Percentiles rank a stretch among this genome's conserved stretches.
phyloP scores from a whole-genome alignment of 37 sponge, comb jelly and placozoan species.

The Axinella damicornis region DNA sequence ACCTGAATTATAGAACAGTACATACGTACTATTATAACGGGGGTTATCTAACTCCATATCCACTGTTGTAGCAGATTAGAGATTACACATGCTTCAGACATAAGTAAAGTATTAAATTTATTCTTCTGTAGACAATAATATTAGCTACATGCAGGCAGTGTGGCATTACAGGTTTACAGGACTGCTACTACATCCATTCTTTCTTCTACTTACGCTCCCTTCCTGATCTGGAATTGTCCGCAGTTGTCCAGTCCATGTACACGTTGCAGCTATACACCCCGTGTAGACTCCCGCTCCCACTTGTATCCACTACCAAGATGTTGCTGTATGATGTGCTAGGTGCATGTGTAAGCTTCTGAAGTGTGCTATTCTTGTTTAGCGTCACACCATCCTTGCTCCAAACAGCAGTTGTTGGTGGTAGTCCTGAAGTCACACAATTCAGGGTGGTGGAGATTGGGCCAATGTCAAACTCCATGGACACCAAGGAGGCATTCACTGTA shows the following conservation, averaged over 20 bases:
- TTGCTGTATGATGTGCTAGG: neutral
- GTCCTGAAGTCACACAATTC: neutral
- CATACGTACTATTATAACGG: neutral
- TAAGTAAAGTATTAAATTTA: no score
- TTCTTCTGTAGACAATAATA: no score
- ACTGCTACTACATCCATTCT: no score
- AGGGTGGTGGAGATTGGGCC: neutral
- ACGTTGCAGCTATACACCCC: constrained; percentile 18
- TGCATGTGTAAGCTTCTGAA: no score
- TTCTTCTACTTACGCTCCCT: no score
- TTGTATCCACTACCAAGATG: neutral
- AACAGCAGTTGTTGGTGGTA: neutral
- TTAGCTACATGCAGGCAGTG: no score
- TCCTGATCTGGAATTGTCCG: neutral
- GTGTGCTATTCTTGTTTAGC: neutral
- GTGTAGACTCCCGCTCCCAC: neutral
- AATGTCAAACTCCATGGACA: neutral
- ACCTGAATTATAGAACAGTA: neutral
- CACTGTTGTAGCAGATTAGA: no score
- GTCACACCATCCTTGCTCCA: constrained; percentile 12
- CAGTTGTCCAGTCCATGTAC: neutral
- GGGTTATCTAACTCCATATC: no score
- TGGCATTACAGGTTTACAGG: no score
- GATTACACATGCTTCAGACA: no score
- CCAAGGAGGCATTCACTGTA: no score